Conservation (phyloP, 2,113 vertebrate genomes). For the Aspiorhynchus laticeps region DNA sequence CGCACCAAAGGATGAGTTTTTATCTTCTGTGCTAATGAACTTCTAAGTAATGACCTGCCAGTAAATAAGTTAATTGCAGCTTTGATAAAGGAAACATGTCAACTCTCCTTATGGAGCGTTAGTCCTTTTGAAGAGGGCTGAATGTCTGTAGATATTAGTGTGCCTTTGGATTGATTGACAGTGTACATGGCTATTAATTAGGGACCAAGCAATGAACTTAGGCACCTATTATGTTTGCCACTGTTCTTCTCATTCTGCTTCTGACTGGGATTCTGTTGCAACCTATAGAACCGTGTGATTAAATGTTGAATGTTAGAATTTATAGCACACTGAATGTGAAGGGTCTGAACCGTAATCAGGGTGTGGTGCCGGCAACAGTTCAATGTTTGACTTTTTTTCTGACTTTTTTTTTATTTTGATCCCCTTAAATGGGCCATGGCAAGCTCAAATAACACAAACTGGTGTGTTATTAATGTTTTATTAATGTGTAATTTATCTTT, state of each 20-base stretch:
- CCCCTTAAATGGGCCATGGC: background rate
- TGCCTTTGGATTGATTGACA: background rate
- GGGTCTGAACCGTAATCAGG: background rate
- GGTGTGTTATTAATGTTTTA: background rate
- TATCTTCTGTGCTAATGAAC: conserved; percentile 49
- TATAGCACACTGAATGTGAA: background rate
- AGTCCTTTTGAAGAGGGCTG: background rate
- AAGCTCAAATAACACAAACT: background rate
- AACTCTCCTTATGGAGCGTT: background rate
- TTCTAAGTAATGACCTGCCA: conserved; percentile 52
- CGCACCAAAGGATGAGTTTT: conserved; percentile 44
- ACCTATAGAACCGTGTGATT: background rate
- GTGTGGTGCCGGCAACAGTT: background rate
- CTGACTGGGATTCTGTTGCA: background rate
- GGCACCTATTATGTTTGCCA: background rate
- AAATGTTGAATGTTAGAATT: background rate
- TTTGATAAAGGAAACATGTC: conserved; percentile 31
- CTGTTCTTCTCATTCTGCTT: background rate
- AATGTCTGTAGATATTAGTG: background rate
- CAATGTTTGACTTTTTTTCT: background rate
- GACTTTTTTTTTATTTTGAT: background rate
- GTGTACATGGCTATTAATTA: background rate
- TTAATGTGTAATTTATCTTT: no score
- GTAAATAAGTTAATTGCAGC: conserved; percentile 50
- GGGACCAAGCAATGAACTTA: background rate